Conservation (phyloP, 2,888 invertebrate species). For the Ectropis crepuscularia region DNA sequence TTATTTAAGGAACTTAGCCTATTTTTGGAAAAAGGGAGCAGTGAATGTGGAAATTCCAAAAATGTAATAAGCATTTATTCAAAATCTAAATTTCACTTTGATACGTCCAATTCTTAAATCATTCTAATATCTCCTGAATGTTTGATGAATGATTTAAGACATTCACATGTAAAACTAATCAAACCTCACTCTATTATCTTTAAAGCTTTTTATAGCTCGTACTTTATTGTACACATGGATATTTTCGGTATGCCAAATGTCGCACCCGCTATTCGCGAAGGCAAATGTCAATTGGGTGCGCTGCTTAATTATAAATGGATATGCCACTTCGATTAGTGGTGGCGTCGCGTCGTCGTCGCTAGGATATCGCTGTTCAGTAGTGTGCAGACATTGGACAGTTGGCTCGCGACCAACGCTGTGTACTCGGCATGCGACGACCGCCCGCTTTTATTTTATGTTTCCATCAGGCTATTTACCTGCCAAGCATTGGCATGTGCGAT, state of each 20-base stretch:
- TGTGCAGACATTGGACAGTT: conserved; percentile 57
- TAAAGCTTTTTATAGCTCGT: neutral
- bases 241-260: conserved; percentile 40
- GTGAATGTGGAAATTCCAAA: too few species aligned
- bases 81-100: too few species aligned
- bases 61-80: too few species aligned
- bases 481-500: conserved; percentile 8
- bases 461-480: conserved; percentile 73
- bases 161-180: too few species aligned
- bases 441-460: conserved; percentile 79
- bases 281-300: conserved; percentile 50
- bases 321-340: conserved; percentile 48
- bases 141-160: too few species aligned
- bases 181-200: too few species aligned
- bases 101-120: too few species aligned
- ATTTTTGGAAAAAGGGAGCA: too few species aligned
- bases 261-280: conserved; percentile 35
- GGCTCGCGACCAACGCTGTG: conserved; percentile 76
- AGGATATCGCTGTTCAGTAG: conserved; percentile 45
- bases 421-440: conserved; percentile 66
- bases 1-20: too few species aligned
- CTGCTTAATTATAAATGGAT: conserved; percentile 50
- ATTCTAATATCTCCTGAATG: too few species aligned
- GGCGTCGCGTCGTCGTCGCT: conserved; percentile 24
- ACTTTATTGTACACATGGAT: conserved; percentile 22